A percentile compares a stretch with the other conserved stretches of the same genome.
Evolutionary conservation across 2,113 vertebrate species (phyloP).

Genomic region (Rhynchopsitta pachyrhyncha): DNA sequence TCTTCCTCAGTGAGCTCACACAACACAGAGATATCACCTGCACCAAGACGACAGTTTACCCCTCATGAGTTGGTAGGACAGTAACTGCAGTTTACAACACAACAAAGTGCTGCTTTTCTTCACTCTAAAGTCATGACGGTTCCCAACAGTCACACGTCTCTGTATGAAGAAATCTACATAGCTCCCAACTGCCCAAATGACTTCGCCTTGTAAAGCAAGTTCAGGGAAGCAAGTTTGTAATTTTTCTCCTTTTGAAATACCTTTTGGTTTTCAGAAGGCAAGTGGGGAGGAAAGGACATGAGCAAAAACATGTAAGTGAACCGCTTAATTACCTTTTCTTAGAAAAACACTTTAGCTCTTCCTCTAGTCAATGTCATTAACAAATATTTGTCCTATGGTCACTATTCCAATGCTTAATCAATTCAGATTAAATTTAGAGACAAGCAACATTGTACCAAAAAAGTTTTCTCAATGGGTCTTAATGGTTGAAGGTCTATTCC

Average conservation of each 20-base stretch:
- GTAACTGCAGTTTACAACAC: neutral
- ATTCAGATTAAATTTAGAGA: neutral
- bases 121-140: neutral
- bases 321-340: neutral
- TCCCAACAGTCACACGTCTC: neutral
- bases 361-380: neutral
- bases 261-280: neutral
- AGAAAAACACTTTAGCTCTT: neutral
- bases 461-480: neutral
- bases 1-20: fast-evolving
- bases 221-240: neutral
- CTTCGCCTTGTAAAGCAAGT: neutral
- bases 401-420: neutral
- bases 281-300: fast-evolving
- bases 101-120: neutral
- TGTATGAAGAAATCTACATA: neutral
- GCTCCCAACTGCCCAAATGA: neutral
- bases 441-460: neutral
- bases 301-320: neutral
- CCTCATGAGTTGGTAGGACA: neutral
- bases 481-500: neutral
- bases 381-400: neutral
- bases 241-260: neutral
- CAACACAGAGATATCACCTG: neutral
- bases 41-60: neutral